Percentiles rank a stretch among this genome's conserved stretches.
Evolutionary conservation across 2,797 vertebrate genomes (phyloP).

Genomic region (Spinus olivaceus): DNA sequence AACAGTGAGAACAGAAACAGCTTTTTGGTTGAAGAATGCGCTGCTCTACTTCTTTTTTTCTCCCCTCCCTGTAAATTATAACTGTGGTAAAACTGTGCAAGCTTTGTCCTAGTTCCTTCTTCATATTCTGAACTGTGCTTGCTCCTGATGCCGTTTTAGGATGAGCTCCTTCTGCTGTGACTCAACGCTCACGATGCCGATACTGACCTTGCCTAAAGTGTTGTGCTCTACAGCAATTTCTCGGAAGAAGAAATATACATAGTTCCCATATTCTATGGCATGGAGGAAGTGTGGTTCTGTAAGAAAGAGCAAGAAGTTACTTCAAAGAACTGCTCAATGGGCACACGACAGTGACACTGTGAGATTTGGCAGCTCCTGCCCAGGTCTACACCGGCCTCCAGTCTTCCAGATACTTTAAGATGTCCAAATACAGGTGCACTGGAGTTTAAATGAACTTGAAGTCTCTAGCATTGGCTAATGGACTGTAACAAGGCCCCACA

Average conservation of each 20-base stretch:
- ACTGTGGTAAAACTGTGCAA: not conserved
- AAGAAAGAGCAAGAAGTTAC: conserved; percentile 48
- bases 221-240: conserved; percentile 98
- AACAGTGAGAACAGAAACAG: not conserved
- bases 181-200: not conserved
- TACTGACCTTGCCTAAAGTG: conserved; percentile 93
- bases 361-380: not conserved
- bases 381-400: not conserved
- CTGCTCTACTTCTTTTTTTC: not conserved
- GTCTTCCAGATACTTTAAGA: not conserved
- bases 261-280: conserved; percentile 95
- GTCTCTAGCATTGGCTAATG: conserved; percentile 57
- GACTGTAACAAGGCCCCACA: conserved; percentile 41
- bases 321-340: not conserved
- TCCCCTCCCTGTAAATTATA: not conserved
- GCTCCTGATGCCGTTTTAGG: not conserved
- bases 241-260: conserved; percentile 98
- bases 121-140: not conserved
- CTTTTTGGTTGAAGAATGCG: not conserved
- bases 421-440: not conserved
- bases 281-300: conserved; percentile 98
- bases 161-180: not conserved
- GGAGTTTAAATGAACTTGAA: conserved; percentile 23
- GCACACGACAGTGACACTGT: not conserved
- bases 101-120: not conserved